phyloP scores from a whole-genome alignment of 2,797 vertebrate species.

The Thamnophis elegans region DNA sequence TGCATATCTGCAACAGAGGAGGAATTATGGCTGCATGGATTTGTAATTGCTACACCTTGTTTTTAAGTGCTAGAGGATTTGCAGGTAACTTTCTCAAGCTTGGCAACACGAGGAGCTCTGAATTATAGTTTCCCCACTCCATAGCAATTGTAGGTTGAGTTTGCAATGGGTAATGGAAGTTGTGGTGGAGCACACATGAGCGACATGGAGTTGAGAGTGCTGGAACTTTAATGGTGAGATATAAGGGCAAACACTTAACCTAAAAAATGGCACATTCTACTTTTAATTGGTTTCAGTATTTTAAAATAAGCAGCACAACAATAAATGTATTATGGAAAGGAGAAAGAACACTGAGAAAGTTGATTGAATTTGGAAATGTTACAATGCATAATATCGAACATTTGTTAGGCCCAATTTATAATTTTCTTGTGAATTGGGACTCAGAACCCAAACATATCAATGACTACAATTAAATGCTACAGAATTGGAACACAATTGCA shows the following conservation, averaged over 20 bases:
- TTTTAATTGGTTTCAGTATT: not conserved
- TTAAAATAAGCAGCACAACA: not conserved
- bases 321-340: not conserved
- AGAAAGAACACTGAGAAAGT: not conserved
- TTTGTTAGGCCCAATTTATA: not conserved
- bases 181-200: not conserved
- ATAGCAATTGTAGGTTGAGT: not conserved
- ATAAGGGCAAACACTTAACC: not conserved
- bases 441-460: not conserved
- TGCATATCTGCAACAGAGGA: not conserved
- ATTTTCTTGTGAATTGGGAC: not conserved
- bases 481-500: not conserved
- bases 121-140: not conserved
- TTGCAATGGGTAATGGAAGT: not conserved
- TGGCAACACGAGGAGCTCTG: not conserved
- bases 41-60: not conserved
- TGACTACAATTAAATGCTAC: not conserved
- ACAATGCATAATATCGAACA: not conserved
- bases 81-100: not conserved
- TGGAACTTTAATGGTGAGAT: not conserved
- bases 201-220: not conserved
- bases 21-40: not conserved
- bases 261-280: not conserved
- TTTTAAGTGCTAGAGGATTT: not conserved
- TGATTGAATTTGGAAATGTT: not conserved